These are phyloP conservation scores for Rhadina sibilatrix DNA, from an alignment of 2,113 vertebrate genomes.

Conservation along the genomic window DNA sequence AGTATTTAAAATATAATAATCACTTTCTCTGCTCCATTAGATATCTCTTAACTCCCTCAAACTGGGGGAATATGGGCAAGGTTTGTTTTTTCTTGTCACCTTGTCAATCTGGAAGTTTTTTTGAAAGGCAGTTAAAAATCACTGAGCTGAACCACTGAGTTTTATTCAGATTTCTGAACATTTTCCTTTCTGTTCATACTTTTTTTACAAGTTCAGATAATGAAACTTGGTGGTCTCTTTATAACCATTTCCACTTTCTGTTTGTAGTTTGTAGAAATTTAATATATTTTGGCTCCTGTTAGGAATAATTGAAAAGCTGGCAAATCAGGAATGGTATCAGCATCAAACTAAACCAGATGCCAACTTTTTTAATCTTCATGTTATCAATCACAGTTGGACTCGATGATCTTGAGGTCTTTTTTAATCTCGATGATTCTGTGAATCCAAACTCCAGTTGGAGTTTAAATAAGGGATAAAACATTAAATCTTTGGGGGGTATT, in stretches of 20 bases:
- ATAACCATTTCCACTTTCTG: background rate
- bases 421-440: background rate
- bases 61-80: background rate
- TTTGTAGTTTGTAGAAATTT: background rate
- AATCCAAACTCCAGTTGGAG: background rate
- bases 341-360: background rate
- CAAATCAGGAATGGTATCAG: background rate
- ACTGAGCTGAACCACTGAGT: background rate
- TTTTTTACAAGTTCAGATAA: background rate
- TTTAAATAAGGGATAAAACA: background rate
- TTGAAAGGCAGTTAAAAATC: background rate
- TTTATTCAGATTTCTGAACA: background rate
- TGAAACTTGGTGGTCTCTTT: background rate
- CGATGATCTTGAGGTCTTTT: background rate
- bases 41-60: background rate
- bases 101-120: background rate
- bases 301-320: background rate
- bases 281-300: background rate
- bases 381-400: background rate
- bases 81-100: slow-evolving; percentile 31
- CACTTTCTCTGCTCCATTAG: background rate
- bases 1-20: background rate
- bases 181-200: background rate
- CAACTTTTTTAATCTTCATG: background rate
- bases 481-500: background rate